phyloP scores from a whole-genome alignment of 2,888 invertebrate genomes.

The Osmoderma eremita region DNA sequence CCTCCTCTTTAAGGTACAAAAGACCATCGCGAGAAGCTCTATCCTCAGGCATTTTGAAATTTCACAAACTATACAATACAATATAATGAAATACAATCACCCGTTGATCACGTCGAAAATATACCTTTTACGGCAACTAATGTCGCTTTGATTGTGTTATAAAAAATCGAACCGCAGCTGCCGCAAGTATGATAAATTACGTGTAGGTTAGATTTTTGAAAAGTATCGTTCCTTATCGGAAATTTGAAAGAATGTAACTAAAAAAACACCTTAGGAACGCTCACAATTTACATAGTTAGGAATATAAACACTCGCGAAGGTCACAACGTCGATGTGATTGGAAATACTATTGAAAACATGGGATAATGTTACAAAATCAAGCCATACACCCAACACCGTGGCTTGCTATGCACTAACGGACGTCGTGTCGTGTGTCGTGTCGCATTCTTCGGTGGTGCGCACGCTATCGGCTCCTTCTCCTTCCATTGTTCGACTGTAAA shows the following conservation, averaged over 20 bases:
- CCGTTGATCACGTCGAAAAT: constrained; percentile 25
- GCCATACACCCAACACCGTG: constrained; percentile 53
- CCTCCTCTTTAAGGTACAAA: constrained; percentile 76
- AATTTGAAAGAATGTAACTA: constrained; percentile 20
- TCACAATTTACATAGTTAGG: constrained; percentile 41
- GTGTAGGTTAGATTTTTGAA: constrained; percentile 35
- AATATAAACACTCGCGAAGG: constrained; percentile 43
- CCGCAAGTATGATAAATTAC: constrained; percentile 32
- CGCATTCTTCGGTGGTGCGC: constrained; percentile 34
- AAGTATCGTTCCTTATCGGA: neutral
- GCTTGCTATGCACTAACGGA: constrained; percentile 60
- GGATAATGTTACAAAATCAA: constrained; percentile 59
- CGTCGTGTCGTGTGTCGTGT: constrained; percentile 28
- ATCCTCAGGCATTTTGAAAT: constrained; percentile 67
- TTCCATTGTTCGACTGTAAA: constrained; percentile 29
- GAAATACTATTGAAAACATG: constrained; percentile 48
- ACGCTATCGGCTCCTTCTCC: constrained; percentile 37
- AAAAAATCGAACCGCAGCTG: constrained; percentile 29
- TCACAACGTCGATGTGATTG: constrained; percentile 41
- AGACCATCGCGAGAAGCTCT: constrained; percentile 76
- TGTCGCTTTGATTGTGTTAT: constrained; percentile 14
- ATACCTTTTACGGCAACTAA: constrained; percentile 30
- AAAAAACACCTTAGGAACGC: constrained; percentile 28
- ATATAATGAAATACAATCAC: constrained; percentile 6
- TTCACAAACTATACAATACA: constrained; percentile 15